A percentile compares a stretch with the other conserved stretches of the same genome.
phyloP scores from a whole-genome alignment of 2,888 invertebrate species.

The Oligia strigilis region DNA sequence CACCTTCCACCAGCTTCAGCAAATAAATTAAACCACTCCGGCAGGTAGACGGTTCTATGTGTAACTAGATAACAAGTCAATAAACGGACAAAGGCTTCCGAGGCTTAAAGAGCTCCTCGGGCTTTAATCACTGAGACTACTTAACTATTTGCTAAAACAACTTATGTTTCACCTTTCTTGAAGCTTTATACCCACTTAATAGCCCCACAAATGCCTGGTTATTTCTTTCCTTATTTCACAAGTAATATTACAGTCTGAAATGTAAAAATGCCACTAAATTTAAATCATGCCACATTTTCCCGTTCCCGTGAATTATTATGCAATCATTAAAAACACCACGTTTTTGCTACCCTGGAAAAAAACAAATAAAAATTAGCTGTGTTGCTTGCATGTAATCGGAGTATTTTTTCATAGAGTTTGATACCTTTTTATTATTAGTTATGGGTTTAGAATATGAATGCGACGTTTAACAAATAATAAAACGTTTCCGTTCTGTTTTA shows the following conservation, averaged over 20 bases:
- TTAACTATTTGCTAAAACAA: conserved; percentile 53
- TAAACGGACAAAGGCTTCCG: conserved; percentile 30
- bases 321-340: conserved; percentile 63
- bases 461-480: conserved; percentile 44
- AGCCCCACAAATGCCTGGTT: conserved; percentile 33
- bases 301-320: conserved; percentile 62
- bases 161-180: conserved; percentile 39
- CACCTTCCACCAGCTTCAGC: neutral
- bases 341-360: conserved; percentile 43
- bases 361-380: conserved; percentile 59
- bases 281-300: conserved; percentile 51
- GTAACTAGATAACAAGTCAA: conserved; percentile 21
- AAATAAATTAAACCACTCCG: conserved; percentile 3
- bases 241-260: conserved; percentile 20
- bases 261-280: conserved; percentile 59
- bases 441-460: conserved; percentile 49
- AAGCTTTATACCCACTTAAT: conserved; percentile 41
- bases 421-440: conserved; percentile 54
- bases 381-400: conserved; percentile 52
- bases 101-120: conserved; percentile 26
- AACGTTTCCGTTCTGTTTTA: conserved; percentile 44
- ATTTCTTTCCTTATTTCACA: conserved; percentile 34
- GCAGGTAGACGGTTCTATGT: conserved; percentile 15
- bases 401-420: conserved; percentile 48
- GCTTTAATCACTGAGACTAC: conserved; percentile 38